A percentile compares a stretch with the other conserved stretches of the same genome.
Conservation (phyloP, 2,113 vertebrate genomes). For the Octodon degus region DNA sequence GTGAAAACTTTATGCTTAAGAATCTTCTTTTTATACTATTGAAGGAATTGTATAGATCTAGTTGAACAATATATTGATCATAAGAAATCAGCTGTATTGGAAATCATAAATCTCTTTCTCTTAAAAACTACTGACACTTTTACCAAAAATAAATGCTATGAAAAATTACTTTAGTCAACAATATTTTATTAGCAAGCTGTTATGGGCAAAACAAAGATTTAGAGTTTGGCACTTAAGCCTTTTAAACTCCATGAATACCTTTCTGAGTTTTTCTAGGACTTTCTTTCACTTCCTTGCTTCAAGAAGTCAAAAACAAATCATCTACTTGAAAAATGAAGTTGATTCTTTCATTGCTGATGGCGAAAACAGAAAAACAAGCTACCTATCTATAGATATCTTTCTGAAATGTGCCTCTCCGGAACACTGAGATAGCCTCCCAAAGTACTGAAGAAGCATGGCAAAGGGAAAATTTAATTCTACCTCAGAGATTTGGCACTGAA, state of each 20-base stretch:
- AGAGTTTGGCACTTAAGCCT: neutral
- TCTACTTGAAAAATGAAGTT: constrained; percentile 64
- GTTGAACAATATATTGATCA: neutral
- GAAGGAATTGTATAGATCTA: neutral
- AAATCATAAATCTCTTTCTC: constrained; percentile 44
- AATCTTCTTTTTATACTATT: neutral
- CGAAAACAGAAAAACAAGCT: constrained; percentile 39
- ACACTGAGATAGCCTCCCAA: neutral
- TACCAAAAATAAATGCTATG: constrained; percentile 15
- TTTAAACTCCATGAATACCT: neutral
- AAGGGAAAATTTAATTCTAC: constrained; percentile 24
- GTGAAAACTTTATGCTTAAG: neutral
- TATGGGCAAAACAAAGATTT: neutral
- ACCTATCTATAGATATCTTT: constrained; percentile 4
- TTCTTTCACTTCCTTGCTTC: neutral
- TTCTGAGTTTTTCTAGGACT: neutral
- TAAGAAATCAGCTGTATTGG: neutral
- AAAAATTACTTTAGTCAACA: neutral
- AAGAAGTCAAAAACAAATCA: constrained; percentile 17
- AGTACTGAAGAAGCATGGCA: neutral
- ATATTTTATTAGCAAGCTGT: neutral
- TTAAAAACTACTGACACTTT: constrained; percentile 1
- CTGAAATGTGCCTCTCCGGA: constrained; percentile 13
- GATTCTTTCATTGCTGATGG: constrained; percentile 57
- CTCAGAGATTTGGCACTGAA: neutral